Base-by-base conservation (phyloP, 2,888 invertebrate genomes). In the Drosophila monieri region DNA sequence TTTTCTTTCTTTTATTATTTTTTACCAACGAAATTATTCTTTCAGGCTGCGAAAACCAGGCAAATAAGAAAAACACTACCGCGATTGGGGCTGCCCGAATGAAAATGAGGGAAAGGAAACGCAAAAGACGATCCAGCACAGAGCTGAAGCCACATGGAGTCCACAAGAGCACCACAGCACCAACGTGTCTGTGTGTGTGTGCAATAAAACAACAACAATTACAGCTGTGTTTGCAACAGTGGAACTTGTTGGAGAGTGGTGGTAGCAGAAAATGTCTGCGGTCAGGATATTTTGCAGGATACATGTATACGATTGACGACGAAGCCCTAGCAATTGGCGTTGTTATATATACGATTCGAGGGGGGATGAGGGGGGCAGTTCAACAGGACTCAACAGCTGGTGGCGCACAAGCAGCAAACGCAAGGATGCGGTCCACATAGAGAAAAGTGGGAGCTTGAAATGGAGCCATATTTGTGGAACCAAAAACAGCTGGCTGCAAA, bases 61-160 rank as follows among this genome's bases (percentile, higher is more conserved):
- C 74, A 81, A 83, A 88, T 72, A 83, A 83, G 84, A 85, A 81
- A 86, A 84, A 75, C 72, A 53, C 76, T 39, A 80, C 69, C 87
- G 83, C 88, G 72, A 73, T 71, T 77, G 77, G 88, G 85, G 83
- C 83, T 86, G 66, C 78, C 77, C 83, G 85, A 83, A 88, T 81
- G 85, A 85, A 83, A 78, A 43, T 18, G 43, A 53, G 66, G 46
- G 76, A 77, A 62, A 55, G 78, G 60, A 39, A 69, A 55, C 35
- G 39, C 25, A 49, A 23, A 58, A 70, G 43, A 60, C 37, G 61
- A 51, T 44, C 46, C 66, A 70, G 44, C 74, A 83, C 2, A 83
- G 76, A 85, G 83, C 2, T 85, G 76, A 85, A 85, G 81, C 79
- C 77, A 74, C 88, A 81, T 83, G 68, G 88, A 88, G 80, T 81